Evolutionary conservation across 2,888 invertebrate genomes (phyloP), one percentile per base, ranked within the genome.

Genomic region (Aquatica leii): DNA sequence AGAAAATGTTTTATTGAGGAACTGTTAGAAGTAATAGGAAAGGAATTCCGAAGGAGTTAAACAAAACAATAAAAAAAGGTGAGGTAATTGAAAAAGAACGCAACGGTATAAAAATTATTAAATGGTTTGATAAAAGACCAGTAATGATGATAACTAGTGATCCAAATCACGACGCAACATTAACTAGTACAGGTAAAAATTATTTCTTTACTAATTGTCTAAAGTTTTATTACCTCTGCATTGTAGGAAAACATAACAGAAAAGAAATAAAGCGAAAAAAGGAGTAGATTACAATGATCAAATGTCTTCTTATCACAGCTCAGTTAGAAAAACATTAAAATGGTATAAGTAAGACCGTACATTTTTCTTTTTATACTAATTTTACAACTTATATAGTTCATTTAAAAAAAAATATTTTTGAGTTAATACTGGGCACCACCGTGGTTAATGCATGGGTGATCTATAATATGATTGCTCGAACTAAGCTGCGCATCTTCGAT

Each of bases 81-180:
- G 15, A 43, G 2, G 3, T 15, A 15, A 12, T 12, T 15, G 43
- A 15, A 9, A 17, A 43, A 43, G 62, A 70, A 62, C 71, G 65
- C 53, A 62, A 69, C 51, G 72, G 69, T 43, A 63, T 71, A 5
- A 65, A 67, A 60, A 59, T 75, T 12, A 51, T 73, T 17, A 74
- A 74, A 59, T 78, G 76, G 74, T 67, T 67, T 46, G 74, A 77
- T 58, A 76, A 76, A 64, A 60, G 76, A 34, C 72, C 75, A 31
- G 69, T 78, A 24, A 64, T 76, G 40, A 62, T 75, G 59, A 64
- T 76, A 21, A 70, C 71, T 35, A 76, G 74, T 40, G 70, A 14
- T 50, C 34, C 34, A 34, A 2, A 67, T 59, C 74, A 78, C 61
- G 65, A 50, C 35, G 58, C 52, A 40, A 65, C 70, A 62, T 71